Conservation (phyloP, 92 coral and sea anemone genomes). For the Umimayanthus kanabou region DNA sequence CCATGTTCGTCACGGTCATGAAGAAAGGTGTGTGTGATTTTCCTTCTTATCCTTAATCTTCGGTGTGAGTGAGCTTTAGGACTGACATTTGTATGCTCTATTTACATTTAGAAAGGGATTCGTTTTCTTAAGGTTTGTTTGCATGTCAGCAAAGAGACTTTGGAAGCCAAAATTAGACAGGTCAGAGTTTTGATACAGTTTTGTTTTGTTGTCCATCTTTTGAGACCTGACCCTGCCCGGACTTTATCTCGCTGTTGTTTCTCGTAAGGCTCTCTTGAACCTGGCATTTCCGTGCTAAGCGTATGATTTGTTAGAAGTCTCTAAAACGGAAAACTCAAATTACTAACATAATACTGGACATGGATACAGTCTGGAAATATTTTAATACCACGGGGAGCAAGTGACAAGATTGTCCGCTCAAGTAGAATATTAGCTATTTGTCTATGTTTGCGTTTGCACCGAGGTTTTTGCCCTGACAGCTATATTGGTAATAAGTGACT, state of each 20-base stretch:
- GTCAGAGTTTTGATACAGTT: constrained; percentile 28
- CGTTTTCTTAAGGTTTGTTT: constrained; percentile 68
- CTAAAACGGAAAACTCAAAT: neutral
- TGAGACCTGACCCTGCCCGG: constrained; percentile 20
- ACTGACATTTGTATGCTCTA: constrained; percentile 75
- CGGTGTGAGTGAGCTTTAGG: constrained; percentile 53
- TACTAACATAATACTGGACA: neutral
- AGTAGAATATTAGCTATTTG: neutral
- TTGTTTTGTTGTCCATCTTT: neutral
- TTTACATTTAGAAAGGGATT: constrained; percentile 70
- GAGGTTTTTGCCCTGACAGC: neutral
- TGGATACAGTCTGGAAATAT: neutral
- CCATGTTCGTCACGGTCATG: constrained; percentile 83
- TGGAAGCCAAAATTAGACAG: constrained; percentile 38
- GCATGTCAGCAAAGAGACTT: constrained; percentile 42
- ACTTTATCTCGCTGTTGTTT: constrained; percentile 13
- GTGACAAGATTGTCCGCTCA: neutral
- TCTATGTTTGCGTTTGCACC: neutral
- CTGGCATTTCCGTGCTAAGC: neutral
- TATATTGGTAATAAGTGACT: constrained; percentile 1
- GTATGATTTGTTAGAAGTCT: neutral
- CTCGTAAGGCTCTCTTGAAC: constrained; percentile 27
- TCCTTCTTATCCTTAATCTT: constrained; percentile 44
- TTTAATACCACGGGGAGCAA: neutral
- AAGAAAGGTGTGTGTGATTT: constrained; percentile 68